phyloP scores from a whole-genome alignment of 2,797 vertebrate genomes.

The Onychomys torridus region DNA sequence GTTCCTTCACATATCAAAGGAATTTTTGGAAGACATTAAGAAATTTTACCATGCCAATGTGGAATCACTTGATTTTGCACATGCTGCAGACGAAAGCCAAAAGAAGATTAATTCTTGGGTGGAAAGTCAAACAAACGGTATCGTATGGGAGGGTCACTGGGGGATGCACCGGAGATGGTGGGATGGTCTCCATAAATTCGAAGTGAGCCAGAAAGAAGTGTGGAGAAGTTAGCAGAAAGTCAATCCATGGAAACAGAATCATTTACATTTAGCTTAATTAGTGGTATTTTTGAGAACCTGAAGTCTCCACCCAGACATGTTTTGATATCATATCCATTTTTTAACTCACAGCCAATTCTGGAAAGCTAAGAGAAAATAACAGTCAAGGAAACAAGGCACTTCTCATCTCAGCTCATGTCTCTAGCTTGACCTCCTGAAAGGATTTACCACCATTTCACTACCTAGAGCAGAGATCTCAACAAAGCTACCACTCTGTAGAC shows the following conservation, averaged over 20 bases:
- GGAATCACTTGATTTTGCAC: slow-evolving; percentile 69
- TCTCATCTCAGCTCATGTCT: accelerated
- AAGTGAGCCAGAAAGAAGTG: background rate
- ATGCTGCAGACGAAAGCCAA: slow-evolving; percentile 64
- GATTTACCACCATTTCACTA: background rate
- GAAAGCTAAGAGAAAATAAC: background rate
- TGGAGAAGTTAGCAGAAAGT: background rate
- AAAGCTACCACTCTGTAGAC: background rate
- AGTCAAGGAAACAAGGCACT: background rate
- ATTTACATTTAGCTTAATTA: background rate
- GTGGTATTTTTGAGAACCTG: background rate
- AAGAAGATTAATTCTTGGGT: slow-evolving; percentile 82
- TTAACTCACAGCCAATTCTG: background rate
- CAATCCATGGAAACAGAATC: background rate
- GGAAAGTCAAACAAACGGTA: slow-evolving; percentile 80
- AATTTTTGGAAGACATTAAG: slow-evolving; percentile 50
- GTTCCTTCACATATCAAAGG: slow-evolving; percentile 28
- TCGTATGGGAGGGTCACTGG: background rate
- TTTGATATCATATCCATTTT: background rate
- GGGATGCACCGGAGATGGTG: background rate
- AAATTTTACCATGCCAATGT: slow-evolving; percentile 68
- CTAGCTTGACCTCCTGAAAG: background rate
- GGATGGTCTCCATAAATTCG: background rate
- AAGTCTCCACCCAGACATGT: background rate
- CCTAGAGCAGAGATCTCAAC: background rate